A percentile compares a stretch with the other conserved stretches of the same genome.
Conservation (phyloP, 2,113 vertebrate genomes). For the Leucoraja erinaceus region DNA sequence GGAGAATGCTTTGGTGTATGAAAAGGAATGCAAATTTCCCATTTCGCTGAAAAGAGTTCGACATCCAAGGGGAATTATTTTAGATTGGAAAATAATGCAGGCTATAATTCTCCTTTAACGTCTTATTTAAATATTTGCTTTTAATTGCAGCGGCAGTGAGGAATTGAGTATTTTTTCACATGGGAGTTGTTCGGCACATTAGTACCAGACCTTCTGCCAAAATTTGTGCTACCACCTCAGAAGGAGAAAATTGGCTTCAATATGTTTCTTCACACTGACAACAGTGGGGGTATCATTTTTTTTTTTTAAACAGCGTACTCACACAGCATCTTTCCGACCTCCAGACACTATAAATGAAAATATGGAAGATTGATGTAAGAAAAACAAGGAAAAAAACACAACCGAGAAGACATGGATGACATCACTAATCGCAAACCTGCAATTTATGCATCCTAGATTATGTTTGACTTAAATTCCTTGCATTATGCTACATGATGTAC, state of each 20-base stretch:
- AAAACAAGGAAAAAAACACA: not conserved
- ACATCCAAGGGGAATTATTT: not conserved
- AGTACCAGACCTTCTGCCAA: conserved; percentile 33
- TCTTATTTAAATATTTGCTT: conserved; percentile 24
- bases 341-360: not conserved
- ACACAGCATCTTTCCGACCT: not conserved
- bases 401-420: not conserved
- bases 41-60: not conserved
- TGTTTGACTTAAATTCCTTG: not conserved
- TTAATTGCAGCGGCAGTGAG: conserved; percentile 23
- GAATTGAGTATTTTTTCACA: conserved; percentile 31
- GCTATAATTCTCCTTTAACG: conserved; percentile 4
- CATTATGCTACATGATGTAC: not conserved
- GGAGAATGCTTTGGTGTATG: not conserved
- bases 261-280: conserved; percentile 36
- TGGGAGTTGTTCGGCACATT: conserved; percentile 21
- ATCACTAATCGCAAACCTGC: not conserved
- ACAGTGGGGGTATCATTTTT: conserved; percentile 14
- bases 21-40: not conserved
- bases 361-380: not conserved
- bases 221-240: conserved; percentile 29
- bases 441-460: not conserved
- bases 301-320: not conserved
- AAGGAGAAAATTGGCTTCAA: conserved; percentile 35
- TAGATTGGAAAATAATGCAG: conserved; percentile 6